Percentiles rank a stretch among this genome's conserved stretches.
phyloP scores from a whole-genome alignment of 2,888 invertebrate species.

The Nysson spinosus region DNA sequence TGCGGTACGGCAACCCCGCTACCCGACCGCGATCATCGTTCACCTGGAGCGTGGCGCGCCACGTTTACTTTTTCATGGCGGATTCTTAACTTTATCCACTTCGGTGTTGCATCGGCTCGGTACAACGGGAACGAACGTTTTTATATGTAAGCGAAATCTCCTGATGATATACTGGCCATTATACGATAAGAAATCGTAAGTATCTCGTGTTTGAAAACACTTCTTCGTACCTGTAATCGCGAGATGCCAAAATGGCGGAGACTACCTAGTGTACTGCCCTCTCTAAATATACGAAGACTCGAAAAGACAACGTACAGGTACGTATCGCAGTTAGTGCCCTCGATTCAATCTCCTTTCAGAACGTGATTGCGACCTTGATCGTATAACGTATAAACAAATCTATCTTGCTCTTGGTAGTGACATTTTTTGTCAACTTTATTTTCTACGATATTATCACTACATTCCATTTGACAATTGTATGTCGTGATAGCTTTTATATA shows the following conservation, averaged over 20 bases:
- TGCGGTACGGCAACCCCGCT: constrained; percentile 32
- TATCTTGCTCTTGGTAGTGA: too few species aligned
- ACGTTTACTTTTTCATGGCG: constrained; percentile 44
- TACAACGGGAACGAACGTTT: neutral
- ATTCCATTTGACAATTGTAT: too few species aligned
- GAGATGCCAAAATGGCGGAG: constrained; percentile 36
- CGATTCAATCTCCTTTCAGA: constrained; percentile 42
- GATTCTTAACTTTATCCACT: constrained; percentile 8
- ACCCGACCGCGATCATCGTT: constrained; percentile 31
- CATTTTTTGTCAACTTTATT: too few species aligned
- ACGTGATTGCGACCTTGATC: constrained; percentile 47
- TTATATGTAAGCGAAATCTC: too few species aligned
- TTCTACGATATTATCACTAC: too few species aligned
- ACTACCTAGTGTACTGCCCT: constrained; percentile 2
- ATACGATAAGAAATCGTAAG: too few species aligned
- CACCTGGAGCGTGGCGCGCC: constrained; percentile 33
- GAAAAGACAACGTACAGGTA: constrained; percentile 41
- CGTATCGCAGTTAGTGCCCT: constrained; percentile 39
- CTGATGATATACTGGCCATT: too few species aligned
- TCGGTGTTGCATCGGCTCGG: neutral
- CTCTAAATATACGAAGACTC: constrained; percentile 16
- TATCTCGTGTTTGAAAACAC: too few species aligned
- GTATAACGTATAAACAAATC: constrained; percentile 20
- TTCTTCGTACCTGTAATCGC: neutral
- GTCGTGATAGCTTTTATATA: too few species aligned